phyloP scores from a whole-genome alignment of 1,140 invertebrate species.

The Aricia agestis region DNA sequence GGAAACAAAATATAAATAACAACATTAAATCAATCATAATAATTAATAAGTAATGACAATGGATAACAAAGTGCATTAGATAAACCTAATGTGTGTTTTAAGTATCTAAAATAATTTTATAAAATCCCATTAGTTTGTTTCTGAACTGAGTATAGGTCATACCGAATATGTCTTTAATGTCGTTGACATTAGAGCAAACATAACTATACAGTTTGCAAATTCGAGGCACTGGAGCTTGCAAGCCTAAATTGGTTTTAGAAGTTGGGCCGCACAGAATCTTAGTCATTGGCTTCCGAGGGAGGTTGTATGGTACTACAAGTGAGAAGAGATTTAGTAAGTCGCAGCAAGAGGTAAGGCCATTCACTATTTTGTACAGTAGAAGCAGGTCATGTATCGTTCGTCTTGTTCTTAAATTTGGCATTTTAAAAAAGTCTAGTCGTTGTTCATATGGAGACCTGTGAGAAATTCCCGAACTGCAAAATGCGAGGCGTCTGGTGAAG shows the following conservation, averaged over 20 bases:
- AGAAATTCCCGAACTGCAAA: conserved; percentile 7
- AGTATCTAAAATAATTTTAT: no score
- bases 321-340: neutral
- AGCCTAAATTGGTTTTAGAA: conserved; percentile 13
- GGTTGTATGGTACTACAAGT: conserved; percentile 9
- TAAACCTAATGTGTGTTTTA: no score
- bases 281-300: conserved; percentile 12
- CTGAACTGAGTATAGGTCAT: no score
- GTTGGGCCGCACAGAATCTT: conserved; percentile 1
- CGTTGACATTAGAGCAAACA: no score
- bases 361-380: conserved; percentile 3
- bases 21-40: no score
- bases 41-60: no score
- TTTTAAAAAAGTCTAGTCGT: conserved; percentile 18
- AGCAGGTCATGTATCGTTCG: conserved; percentile 11
- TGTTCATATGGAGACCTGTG: conserved; percentile 23
- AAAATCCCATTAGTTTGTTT: no score
- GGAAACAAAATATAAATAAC: no score
- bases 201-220: neutral
- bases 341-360: neutral
- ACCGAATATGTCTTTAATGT: no score
- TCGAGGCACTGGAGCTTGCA: conserved; percentile 3
- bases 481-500: conserved; percentile 15
- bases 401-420: neutral
- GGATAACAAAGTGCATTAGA: no score